Conservation (phyloP, 2,797 vertebrate genomes). For the Micrastur ruficollis region DNA sequence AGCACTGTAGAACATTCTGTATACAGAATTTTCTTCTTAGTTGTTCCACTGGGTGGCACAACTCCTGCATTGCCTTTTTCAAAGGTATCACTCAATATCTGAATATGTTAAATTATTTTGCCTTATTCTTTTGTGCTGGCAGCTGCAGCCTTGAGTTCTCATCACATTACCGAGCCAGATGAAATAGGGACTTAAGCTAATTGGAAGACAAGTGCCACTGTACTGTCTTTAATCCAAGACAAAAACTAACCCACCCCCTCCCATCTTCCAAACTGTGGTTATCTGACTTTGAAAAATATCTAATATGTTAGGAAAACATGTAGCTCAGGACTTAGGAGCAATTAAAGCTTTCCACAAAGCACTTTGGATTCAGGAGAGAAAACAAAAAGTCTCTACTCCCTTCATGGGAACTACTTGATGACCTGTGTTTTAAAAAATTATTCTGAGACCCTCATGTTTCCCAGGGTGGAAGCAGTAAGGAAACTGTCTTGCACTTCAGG, state of each 20-base stretch:
- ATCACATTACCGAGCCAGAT: neutral
- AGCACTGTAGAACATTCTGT: neutral
- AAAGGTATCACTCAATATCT: constrained; percentile 19
- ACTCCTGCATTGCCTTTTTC: constrained; percentile 27
- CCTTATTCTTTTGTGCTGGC: neutral
- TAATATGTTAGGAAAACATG: neutral
- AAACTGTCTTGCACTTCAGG: neutral
- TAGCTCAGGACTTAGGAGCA: neutral
- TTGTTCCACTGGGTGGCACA: constrained; percentile 65
- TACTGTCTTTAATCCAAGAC: neutral
- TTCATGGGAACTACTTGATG: neutral
- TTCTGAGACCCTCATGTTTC: neutral
- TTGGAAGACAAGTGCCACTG: neutral
- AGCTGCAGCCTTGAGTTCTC: neutral
- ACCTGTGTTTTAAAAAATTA: neutral
- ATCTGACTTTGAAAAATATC: neutral
- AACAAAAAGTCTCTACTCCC: neutral
- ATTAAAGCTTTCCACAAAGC: neutral
- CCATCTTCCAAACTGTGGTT: neutral
- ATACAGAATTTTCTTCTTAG: constrained; percentile 21
- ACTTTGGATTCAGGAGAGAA: neutral
- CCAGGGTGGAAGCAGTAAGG: neutral
- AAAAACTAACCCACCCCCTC: neutral
- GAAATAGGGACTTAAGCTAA: neutral
- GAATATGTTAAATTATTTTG: neutral